Evolutionary conservation across 1,140 invertebrate genomes (phyloP).

Genomic region (Rhagoletis zephyria): DNA sequence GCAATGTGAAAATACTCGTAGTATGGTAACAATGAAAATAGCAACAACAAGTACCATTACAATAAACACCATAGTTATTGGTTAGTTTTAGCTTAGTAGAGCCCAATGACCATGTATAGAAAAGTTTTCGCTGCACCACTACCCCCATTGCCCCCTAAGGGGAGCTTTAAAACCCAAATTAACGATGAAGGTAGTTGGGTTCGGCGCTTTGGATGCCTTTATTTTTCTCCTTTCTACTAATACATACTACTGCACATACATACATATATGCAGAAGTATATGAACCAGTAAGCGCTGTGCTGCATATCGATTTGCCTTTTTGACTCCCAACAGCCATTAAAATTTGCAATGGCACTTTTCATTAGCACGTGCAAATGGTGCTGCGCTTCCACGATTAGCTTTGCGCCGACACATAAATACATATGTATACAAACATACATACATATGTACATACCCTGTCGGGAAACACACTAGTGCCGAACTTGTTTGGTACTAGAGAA

Average conservation of each 20-base stretch:
- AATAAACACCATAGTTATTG: slow-evolving; percentile 15
- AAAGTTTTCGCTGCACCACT: background rate
- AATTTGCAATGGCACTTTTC: slow-evolving; percentile 39
- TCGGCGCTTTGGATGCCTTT: background rate
- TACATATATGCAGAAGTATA: background rate
- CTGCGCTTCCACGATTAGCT: slow-evolving; percentile 16
- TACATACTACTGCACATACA: background rate
- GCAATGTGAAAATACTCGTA: too few relatives aligned
- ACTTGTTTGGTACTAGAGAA: too few relatives aligned
- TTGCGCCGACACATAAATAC: background rate
- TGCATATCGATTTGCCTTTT: slow-evolving; percentile 45
- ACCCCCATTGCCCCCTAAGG: background rate
- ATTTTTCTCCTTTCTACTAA: background rate
- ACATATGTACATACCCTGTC: too few relatives aligned
- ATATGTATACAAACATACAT: too few relatives aligned
- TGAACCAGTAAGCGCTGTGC: background rate
- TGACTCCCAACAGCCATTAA: slow-evolving; percentile 20
- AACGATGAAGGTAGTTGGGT: too few relatives aligned
- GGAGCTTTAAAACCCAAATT: too few relatives aligned
- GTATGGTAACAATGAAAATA: background rate
- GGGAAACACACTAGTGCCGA: too few relatives aligned
- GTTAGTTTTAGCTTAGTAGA: background rate
- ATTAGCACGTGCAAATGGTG: slow-evolving; percentile 39
- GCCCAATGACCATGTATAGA: background rate
- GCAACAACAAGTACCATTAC: background rate